phyloP scores from a whole-genome alignment of 2,888 invertebrate genomes.

The Anthophora plumipes region DNA sequence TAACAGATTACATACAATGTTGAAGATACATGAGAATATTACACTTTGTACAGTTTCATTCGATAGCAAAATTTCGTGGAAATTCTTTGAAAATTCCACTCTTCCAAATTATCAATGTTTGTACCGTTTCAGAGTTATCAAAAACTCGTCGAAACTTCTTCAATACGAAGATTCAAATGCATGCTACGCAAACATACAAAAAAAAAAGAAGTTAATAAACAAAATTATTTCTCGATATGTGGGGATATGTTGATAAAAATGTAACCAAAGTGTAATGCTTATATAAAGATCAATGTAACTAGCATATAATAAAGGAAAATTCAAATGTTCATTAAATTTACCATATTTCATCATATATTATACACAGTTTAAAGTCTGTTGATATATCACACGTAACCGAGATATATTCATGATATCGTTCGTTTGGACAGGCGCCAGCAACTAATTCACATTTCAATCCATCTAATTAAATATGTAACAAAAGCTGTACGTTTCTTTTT shows the following conservation, averaged over 20 bases:
- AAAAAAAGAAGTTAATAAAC: no score
- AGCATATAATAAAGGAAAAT: no score
- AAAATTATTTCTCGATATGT: no score
- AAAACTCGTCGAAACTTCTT: no score
- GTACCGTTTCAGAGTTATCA: background rate
- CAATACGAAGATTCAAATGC: no score
- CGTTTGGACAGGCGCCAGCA: conserved; percentile 4
- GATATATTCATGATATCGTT: background rate
- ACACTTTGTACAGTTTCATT: background rate
- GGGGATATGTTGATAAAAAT: no score
- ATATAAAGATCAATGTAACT: background rate
- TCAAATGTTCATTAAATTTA: no score
- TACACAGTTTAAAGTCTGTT: background rate
- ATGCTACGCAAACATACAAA: no score
- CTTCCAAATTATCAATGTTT: no score
- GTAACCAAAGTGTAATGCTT: background rate
- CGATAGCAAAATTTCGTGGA: background rate
- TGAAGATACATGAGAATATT: no score
- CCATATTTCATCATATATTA: no score
- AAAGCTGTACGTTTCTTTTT: background rate
- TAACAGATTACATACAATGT: background rate
- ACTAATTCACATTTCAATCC: conserved; percentile 22
- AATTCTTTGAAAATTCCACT: background rate
- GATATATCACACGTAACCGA: no score
- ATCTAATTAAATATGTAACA: conserved; percentile 33